Base-by-base conservation (phyloP, 2,113 vertebrate species). In the Neodon shergylaensis region DNA sequence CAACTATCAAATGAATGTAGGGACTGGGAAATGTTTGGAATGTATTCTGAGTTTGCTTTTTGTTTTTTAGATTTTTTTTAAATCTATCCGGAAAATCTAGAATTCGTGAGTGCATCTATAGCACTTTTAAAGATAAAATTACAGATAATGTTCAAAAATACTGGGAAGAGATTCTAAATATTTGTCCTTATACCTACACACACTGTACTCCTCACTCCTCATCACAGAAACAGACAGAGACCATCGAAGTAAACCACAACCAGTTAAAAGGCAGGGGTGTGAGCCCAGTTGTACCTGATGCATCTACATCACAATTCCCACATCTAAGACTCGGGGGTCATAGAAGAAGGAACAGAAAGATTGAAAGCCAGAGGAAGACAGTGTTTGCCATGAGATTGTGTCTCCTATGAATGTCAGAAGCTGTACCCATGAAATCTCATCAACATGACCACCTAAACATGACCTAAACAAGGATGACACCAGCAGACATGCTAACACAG, bases 51-150 rank as follows among this genome's bases (percentile, higher is more conserved):
- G 31, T 54, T 70, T 90, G 26, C 92, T 26, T 61, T 82, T 92
- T 91, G 44, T 72, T 72, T 52, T 82, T 54, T 73, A 52, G 76
- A 83, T 76, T 47, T 82, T 47, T 49, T 77, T 54, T 58, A 21
- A 58, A 52, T 66, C 16, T 88, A 47, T 6, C 47, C 91, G 26
- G 39, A 72, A 79, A 96, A 90, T 36, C 9, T 68, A 3, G 28
- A 91, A 95, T 79, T 79, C 33, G 90, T 42, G 76, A 90, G 74
- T 88, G 24, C 5, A 86, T 33, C 21, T 68, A 65, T 1, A 94
- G 28, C 49, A 90, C 70, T 39, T 93, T 91, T 44, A 54, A 87
- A 95, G 42, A 83, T 63, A 91, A 94, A 92, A 42, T 54, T 91
- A 33, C n/a, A 89, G 72, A 72, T 94, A 61, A 77, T 42, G 81